These are phyloP conservation scores for Lingula anatina DNA, from an alignment of 2,888 invertebrate genomes.

Conservation along the genomic window DNA sequence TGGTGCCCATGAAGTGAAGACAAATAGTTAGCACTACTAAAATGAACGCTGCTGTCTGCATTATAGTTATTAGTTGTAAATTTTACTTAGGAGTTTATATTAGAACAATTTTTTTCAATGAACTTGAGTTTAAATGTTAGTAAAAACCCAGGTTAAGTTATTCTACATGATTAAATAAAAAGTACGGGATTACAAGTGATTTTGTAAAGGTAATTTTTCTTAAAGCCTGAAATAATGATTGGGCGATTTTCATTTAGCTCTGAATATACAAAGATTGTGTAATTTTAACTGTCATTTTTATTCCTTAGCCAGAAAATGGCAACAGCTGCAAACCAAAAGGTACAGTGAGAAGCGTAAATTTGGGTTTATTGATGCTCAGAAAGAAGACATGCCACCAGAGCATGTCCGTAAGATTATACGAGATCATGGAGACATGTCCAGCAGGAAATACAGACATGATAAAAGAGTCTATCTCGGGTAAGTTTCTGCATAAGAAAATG, in stretches of 20 bases:
- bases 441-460: conserved; percentile 96
- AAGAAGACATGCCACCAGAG: conserved; percentile 99
- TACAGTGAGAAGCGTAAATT: conserved; percentile 98
- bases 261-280: neutral
- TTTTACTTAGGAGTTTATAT: too few species aligned
- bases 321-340: conserved; percentile 95
- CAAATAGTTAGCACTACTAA: too few species aligned
- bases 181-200: conserved; percentile 4
- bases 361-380: conserved; percentile 97
- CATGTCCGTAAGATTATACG: conserved; percentile 98
- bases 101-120: too few species aligned
- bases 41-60: too few species aligned
- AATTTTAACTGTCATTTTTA: neutral
- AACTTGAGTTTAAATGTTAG: too few species aligned
- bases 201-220: neutral
- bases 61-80: too few species aligned
- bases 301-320: conserved; percentile 72
- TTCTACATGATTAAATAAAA: too few species aligned
- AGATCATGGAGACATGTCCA: conserved; percentile 99
- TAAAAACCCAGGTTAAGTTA: too few species aligned
- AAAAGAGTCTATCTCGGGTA: conserved; percentile 94
- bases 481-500: too few species aligned
- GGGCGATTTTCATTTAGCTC: neutral
- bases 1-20: too few species aligned
- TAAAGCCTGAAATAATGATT: neutral